A percentile compares a stretch with the other conserved stretches of the same genome.
Evolutionary conservation across 2,888 invertebrate genomes (phyloP).

Genomic region (Augiades crinisus): DNA sequence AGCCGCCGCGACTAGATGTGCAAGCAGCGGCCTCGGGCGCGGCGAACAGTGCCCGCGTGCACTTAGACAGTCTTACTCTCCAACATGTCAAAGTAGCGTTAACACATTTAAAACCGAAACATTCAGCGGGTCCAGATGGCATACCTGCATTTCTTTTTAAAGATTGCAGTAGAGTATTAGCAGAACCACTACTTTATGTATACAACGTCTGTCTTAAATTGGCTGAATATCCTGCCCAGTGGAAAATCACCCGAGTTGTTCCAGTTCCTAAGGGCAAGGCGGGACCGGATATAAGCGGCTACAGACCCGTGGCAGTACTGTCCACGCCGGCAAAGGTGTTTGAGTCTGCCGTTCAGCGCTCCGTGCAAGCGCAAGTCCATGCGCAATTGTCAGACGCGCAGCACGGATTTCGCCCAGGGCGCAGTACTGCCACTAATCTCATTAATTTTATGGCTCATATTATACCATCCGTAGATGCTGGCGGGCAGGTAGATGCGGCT

Average conservation of each 20-base stretch:
- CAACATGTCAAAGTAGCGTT: slow-evolving; percentile 1
- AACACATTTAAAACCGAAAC: background rate
- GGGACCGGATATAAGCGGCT: slow-evolving; percentile 15
- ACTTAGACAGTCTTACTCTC: background rate
- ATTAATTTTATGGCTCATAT: background rate
- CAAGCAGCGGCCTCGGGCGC: slow-evolving; percentile 8
- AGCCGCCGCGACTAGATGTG: slow-evolving; percentile 8
- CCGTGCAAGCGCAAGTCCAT: slow-evolving; percentile 5
- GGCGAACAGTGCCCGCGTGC: slow-evolving; percentile 19
- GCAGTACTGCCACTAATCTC: slow-evolving; percentile 16
- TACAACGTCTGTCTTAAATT: slow-evolving; percentile 16
- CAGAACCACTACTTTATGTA: slow-evolving; percentile 16
- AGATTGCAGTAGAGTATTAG: slow-evolving; percentile 27
- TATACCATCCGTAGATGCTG: slow-evolving; percentile 16
- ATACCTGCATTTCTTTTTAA: slow-evolving; percentile 23
- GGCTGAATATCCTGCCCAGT: slow-evolving; percentile 1
- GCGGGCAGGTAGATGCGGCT: slow-evolving; percentile 24
- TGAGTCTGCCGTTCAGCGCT: slow-evolving; percentile 2
- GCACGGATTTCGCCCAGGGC: slow-evolving; percentile 18
- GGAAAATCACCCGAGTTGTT: slow-evolving; percentile 11
- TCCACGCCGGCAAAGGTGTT: slow-evolving; percentile 23
- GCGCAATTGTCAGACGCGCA: slow-evolving; percentile 11
- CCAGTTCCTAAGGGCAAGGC: slow-evolving; percentile 18
- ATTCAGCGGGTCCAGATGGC: slow-evolving; percentile 5
- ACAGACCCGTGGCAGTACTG: slow-evolving; percentile 21